These are phyloP conservation scores for Globodera ellingtonae DNA, from an alignment of 1,140 invertebrate species.

Conservation along the genomic window DNA sequence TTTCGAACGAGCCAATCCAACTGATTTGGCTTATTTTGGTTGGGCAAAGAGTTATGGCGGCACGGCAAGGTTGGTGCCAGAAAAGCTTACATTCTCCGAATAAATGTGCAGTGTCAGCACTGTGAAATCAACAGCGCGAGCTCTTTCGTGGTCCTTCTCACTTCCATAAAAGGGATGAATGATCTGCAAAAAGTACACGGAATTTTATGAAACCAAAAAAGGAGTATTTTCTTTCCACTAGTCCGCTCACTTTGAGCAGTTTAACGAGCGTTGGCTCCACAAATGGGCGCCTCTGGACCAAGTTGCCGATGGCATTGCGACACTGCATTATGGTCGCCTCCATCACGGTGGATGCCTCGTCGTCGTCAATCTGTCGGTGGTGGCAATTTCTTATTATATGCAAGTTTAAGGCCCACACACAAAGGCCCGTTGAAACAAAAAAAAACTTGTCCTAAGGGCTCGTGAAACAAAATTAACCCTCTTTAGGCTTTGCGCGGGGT, in stretches of 20 bases:
- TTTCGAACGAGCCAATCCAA: no score
- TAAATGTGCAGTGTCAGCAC: constrained; percentile 58
- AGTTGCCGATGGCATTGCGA: constrained; percentile 54
- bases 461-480: no score
- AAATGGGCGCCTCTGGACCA: constrained; percentile 52
- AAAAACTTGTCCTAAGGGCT: no score
- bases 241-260: constrained; percentile 54
- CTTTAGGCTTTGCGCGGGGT: no score
- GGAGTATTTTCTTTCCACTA: background rate
- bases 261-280: constrained; percentile 53
- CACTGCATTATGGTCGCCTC: constrained; percentile 60
- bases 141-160: constrained; percentile 56
- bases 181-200: constrained; percentile 47
- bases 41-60: no score
- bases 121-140: constrained; percentile 57
- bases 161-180: constrained; percentile 56
- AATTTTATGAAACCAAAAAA: background rate
- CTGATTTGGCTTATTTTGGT: no score
- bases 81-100: constrained; percentile 45
- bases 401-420: no score
- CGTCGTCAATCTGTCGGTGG: constrained; percentile 59
- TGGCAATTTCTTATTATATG: no score
- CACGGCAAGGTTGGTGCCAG: no score
- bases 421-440: no score
- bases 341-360: constrained; percentile 63